These are phyloP conservation scores for Silurus meridionalis DNA, from an alignment of 2,113 vertebrate genomes.

Conservation along the genomic window DNA sequence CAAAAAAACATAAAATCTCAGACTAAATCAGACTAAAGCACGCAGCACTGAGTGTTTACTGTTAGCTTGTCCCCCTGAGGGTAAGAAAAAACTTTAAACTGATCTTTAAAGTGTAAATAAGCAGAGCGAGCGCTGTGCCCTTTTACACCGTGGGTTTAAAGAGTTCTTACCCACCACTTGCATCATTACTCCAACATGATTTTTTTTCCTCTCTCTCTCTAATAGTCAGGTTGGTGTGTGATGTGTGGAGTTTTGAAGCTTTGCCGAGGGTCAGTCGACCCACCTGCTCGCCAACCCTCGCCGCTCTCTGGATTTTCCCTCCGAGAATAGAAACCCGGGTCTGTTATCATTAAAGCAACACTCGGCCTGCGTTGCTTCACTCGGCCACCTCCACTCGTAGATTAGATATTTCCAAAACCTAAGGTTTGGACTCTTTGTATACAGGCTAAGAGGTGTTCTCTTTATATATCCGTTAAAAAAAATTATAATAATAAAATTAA, in stretches of 20 bases:
- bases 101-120: neutral
- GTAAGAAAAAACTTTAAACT: neutral
- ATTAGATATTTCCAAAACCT: neutral
- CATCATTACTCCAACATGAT: slow-evolving; percentile 9
- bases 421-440: neutral
- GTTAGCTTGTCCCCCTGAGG: neutral
- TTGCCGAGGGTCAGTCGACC: neutral
- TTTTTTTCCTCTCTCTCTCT: neutral
- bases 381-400: neutral
- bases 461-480: neutral
- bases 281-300: slow-evolving; percentile 15
- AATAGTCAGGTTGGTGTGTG: neutral
- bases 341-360: slow-evolving; percentile 20
- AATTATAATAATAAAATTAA: too few species aligned
- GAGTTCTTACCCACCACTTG: slow-evolving; percentile 7
- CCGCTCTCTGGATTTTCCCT: neutral
- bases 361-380: neutral
- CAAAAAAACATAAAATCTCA: neutral
- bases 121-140: neutral
- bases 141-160: neutral
- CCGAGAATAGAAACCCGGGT: neutral
- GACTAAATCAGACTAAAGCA: neutral
- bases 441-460: neutral
- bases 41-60: neutral
- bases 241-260: slow-evolving; percentile 4